These are phyloP conservation scores for fruit fly (Drosophila melanogaster) DNA, from an alignment of 1,140 invertebrate genomes.

Conservation along the genomic window DNA sequence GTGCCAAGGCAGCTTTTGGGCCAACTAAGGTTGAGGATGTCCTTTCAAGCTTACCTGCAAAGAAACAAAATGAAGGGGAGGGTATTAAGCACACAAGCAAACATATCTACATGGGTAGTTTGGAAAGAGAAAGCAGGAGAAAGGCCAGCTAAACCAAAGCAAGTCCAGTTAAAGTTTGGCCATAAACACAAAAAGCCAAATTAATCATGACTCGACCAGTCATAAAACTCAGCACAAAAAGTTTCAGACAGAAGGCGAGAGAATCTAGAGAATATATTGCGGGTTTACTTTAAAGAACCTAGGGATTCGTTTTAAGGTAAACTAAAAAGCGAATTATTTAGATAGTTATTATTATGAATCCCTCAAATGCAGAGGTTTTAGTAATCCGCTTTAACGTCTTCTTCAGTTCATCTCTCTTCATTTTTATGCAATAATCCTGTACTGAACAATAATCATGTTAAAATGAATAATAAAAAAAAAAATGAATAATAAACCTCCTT, in stretches of 20 bases:
- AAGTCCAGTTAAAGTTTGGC: constrained; percentile 38
- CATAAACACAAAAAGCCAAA: constrained; percentile 54
- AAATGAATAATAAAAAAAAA: no score
- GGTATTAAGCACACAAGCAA: constrained; percentile 24
- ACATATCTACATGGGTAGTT: neutral
- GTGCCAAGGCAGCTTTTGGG: constrained; percentile 38
- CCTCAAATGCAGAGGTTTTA: no score
- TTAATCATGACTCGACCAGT: constrained; percentile 60
- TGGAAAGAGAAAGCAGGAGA: neutral
- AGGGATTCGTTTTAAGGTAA: no score
- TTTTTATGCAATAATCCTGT: no score
- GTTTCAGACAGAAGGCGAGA: constrained; percentile 9
- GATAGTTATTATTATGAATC: no score
- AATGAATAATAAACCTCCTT: neutral
- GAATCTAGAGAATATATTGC: neutral
- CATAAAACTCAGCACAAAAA: constrained; percentile 51
- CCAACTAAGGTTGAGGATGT: constrained; percentile 12
- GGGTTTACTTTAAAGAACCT: neutral
- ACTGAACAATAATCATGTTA: no score
- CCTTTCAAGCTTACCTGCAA: constrained; percentile 62
- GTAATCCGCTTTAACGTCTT: no score
- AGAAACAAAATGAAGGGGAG: constrained; percentile 23
- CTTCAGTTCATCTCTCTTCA: no score
- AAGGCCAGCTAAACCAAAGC: neutral
- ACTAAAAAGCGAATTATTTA: neutral